phyloP scores from a whole-genome alignment of 2,113 vertebrate genomes.

The Rhadina sibilatrix region DNA sequence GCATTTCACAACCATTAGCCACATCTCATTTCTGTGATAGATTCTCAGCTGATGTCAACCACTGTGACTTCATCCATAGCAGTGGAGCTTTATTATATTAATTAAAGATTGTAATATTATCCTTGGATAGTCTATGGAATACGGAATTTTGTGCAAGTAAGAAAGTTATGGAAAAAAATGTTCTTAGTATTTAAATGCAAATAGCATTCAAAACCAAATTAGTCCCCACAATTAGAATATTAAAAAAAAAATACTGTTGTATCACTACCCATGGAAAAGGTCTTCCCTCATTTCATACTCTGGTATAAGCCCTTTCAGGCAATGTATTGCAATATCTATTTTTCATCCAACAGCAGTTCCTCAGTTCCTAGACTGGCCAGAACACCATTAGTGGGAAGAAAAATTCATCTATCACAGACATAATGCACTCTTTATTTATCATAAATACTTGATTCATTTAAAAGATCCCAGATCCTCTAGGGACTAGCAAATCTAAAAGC shows the following conservation, averaged over 20 bases:
- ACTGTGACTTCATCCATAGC: not conserved
- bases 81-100: not conserved
- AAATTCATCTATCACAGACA: not conserved
- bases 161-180: not conserved
- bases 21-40: constrained; percentile 1
- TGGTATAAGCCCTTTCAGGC: not conserved
- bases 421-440: not conserved
- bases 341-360: not conserved
- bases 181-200: not conserved
- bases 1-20: not conserved
- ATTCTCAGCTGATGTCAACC: not conserved
- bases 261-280: not conserved
- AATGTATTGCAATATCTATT: not conserved
- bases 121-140: not conserved
- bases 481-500: not conserved
- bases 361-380: not conserved
- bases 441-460: constrained; percentile 10
- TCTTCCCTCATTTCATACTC: not conserved
- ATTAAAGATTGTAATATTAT: not conserved
- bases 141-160: not conserved
- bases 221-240: not conserved
- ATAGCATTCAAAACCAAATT: not conserved
- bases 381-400: not conserved
- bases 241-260: not conserved
- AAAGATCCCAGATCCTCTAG: not conserved